Conservation (phyloP, 2,113 vertebrate genomes). For the Pontoporia blainvillei region DNA sequence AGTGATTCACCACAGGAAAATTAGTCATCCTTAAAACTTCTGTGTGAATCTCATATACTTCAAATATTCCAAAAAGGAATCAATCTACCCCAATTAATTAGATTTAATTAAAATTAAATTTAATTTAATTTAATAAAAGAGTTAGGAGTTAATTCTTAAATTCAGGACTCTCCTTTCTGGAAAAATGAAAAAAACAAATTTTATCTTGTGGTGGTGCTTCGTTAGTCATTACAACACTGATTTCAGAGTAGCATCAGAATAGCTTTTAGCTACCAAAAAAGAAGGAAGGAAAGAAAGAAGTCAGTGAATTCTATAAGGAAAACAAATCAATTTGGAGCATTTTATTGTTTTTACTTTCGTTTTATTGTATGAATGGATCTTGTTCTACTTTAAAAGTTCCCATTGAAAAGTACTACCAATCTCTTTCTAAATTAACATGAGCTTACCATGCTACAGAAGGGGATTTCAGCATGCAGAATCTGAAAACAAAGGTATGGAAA, state of each 20-base stretch:
- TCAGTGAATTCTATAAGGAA: not conserved
- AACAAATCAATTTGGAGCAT: not conserved
- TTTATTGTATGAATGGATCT: not conserved
- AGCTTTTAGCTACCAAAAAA: not conserved
- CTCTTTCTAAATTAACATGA: not conserved
- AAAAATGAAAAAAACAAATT: too few species aligned
- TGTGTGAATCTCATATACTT: not conserved
- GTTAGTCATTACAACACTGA: not conserved
- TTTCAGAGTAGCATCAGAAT: not conserved
- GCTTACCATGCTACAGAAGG: not conserved
- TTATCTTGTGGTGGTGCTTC: not conserved
- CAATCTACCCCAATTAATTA: not conserved
- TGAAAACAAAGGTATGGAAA: not conserved
- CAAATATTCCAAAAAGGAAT: not conserved
- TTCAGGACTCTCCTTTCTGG: not conserved
- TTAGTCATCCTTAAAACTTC: not conserved
- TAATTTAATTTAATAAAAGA: not conserved
- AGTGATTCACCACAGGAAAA: not conserved
- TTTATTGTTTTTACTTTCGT: not conserved
- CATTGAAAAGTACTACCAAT: not conserved
- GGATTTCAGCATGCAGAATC: not conserved
- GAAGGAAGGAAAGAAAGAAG: rapidly evolving
- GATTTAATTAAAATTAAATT: not conserved
- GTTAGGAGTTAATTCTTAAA: not conserved
- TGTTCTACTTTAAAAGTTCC: not conserved